Percentiles rank a stretch among this genome's conserved stretches.
phyloP scores from a whole-genome alignment of 2,888 invertebrate species.

The Ditula angustiorana region DNA sequence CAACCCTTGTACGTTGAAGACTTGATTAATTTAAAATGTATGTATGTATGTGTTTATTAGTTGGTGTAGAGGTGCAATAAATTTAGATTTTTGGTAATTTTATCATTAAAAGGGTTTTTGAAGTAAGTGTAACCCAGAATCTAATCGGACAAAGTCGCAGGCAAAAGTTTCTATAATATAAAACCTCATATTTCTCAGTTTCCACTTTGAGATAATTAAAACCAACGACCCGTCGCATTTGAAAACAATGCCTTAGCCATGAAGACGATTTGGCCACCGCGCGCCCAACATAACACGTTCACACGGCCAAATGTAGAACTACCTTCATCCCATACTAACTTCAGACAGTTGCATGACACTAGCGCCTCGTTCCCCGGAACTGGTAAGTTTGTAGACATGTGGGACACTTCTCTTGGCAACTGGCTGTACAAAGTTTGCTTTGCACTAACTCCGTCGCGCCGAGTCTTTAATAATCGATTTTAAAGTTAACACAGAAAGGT shows the following conservation, averaged over 20 bases:
- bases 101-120: too few relatives aligned
- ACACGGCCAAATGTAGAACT: conserved; percentile 26
- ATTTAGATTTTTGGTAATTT: too few relatives aligned
- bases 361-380: conserved; percentile 27
- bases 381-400: conserved; percentile 31
- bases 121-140: too few relatives aligned
- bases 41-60: too few relatives aligned
- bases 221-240: not conserved
- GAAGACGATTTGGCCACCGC: conserved; percentile 30
- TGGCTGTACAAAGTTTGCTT: not conserved
- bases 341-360: conserved; percentile 33
- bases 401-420: conserved; percentile 34
- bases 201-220: too few relatives aligned
- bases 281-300: conserved; percentile 10
- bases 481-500: not conserved
- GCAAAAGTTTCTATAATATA: too few relatives aligned
- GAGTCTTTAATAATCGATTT: not conserved
- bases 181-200: too few relatives aligned
- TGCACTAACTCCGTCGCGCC: not conserved
- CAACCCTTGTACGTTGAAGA: too few relatives aligned
- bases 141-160: too few relatives aligned
- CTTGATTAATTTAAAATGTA: too few relatives aligned
- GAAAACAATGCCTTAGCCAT: conserved; percentile 28
- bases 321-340: conserved; percentile 28
- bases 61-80: too few relatives aligned